A percentile compares a stretch with the other conserved stretches of the same genome.
phyloP scores from a whole-genome alignment of 2,797 vertebrate species.

The Schizopygopsis malacanthus region DNA sequence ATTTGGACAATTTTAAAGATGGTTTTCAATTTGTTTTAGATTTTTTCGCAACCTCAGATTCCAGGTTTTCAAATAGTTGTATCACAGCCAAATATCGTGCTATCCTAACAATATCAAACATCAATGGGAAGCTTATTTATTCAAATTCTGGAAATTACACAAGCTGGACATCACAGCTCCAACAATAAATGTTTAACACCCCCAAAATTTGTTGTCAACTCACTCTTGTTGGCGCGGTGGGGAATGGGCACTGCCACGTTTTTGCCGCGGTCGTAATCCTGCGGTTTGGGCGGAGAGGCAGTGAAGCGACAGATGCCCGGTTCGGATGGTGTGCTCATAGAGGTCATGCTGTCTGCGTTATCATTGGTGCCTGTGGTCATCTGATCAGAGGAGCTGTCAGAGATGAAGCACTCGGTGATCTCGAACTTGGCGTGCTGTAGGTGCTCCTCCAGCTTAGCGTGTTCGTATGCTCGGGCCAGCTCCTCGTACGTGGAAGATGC shows the following conservation, averaged over 20 bases:
- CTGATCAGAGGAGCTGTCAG: constrained; percentile 97
- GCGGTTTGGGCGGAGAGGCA: constrained; percentile 94
- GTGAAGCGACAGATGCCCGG: constrained; percentile 98
- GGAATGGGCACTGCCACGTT: constrained; percentile 98
- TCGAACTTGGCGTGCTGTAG: constrained; percentile 97
- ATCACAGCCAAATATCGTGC: background rate
- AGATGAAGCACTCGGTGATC: constrained; percentile 99
- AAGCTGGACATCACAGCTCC: background rate
- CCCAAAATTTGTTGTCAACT: constrained; percentile 56
- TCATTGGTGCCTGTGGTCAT: constrained; percentile 99
- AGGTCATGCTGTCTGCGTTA: constrained; percentile 98
- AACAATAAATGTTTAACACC: background rate
- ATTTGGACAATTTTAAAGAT: too few relatives aligned
- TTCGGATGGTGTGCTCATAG: constrained; percentile 98
- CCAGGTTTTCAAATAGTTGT: background rate
- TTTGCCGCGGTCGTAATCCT: constrained; percentile 96
- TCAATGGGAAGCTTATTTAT: background rate
- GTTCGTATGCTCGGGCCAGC: constrained; percentile 94
- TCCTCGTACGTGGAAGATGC: constrained; percentile 98
- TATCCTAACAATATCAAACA: background rate
- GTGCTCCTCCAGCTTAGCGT: constrained; percentile 98
- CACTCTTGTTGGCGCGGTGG: constrained; percentile 95
- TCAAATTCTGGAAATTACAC: background rate
- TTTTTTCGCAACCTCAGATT: background rate
- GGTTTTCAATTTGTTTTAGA: background rate